Percentiles rank a stretch among this genome's conserved stretches.
Evolutionary conservation across 2,113 vertebrate genomes (phyloP).

Genomic region (Cyphomyrus plagiostoma): DNA sequence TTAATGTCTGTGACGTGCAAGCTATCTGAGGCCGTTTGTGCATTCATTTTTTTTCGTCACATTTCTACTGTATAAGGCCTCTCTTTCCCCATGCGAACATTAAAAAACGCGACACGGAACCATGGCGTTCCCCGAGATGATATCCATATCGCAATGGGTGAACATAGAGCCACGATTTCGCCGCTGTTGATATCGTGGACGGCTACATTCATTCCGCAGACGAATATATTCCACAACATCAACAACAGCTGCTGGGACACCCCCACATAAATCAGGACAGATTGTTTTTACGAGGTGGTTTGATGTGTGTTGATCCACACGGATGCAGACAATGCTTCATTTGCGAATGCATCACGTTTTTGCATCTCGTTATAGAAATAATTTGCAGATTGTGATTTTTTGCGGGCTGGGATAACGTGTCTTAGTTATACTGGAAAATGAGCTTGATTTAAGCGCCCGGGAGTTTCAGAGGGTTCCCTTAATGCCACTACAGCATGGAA

Average conservation of each 20-base stretch:
- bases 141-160: not conserved
- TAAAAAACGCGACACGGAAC: not conserved
- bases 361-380: not conserved
- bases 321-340: not conserved
- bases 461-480: not conserved
- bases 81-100: constrained; percentile 6
- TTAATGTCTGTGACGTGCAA: not conserved
- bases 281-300: not conserved
- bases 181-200: not conserved
- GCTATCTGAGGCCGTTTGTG: not conserved
- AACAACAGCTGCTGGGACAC: not conserved
- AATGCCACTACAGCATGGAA: not conserved
- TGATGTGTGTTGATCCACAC: not conserved
- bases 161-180: not conserved
- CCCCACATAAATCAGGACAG: constrained; percentile 8
- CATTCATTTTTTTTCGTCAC: not conserved
- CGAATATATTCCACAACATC: not conserved
- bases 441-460: not conserved
- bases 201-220: not conserved
- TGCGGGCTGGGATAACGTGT: not conserved
- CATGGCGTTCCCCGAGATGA: not conserved
- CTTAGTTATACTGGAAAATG: not conserved
- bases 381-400: not conserved
- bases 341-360: not conserved
- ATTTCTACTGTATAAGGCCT: not conserved